Evolutionary conservation across 2,113 vertebrate genomes (phyloP), one percentile per base, ranked within the genome.

Genomic region (Hemiprocne comata): DNA sequence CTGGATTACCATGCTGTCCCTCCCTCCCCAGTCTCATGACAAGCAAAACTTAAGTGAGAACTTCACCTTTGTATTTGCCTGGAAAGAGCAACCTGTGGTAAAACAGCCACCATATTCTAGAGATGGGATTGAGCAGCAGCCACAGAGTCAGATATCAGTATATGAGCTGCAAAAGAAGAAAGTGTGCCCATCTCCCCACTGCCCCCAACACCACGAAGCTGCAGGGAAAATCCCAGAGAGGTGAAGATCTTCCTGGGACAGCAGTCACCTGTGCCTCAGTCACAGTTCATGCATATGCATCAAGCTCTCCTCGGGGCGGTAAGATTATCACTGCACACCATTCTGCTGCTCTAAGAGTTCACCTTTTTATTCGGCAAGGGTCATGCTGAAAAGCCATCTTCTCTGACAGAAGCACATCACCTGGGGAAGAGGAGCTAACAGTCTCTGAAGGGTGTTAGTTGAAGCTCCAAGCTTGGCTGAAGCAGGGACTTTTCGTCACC

Each of bases 1-100:
- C 80, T 0, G 20, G 94, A 96, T 96, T 96, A 97, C 70, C 64
- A 53, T 1, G 20, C 33, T 0, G 0, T 38, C 25, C 54, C 61
- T 90, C 76, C 91, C 89, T 80, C 51, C 38, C 20, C 25, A 69
- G 88, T 90, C 95, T 85, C 51, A 81, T 62, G 88, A 93, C 40
- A 90, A 90, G 48, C 9, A 6, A 86, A 72, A 72, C 8, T 67
- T 46, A 17, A 86, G 53, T 15, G 36, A 81, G 61, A 80, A 48
- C 70, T 87, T 82, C 54, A 85, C 34, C 29, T 74, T 33, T 3
- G 0, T 36, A 26, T 40, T 88, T 75, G 73, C 55, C 65, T 78
- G 54, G 70, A 53, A 95, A 93, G 50, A 51, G 26, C 57, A 90
- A 78, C 33, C 53, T 57, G 34, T 36, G 48, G 72, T 57, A 72